phyloP scores from a whole-genome alignment of 1,140 invertebrate species.

The Lucilia sericata region DNA sequence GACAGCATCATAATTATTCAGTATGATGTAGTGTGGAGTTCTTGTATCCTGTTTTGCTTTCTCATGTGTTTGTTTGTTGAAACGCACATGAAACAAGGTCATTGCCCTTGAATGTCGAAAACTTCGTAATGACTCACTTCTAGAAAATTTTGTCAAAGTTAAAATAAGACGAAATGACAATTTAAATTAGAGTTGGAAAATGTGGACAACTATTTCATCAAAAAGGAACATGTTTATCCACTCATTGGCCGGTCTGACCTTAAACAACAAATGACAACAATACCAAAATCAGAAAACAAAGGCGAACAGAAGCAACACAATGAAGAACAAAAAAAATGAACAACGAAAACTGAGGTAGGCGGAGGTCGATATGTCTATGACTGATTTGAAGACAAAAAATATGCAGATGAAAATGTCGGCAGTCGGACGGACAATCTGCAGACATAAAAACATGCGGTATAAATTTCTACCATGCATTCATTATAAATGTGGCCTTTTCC shows the following conservation, averaged over 20 bases:
- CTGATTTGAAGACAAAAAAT: not conserved
- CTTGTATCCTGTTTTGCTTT: not conserved
- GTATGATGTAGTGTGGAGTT: not conserved
- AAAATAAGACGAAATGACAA: not conserved
- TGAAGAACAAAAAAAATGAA: not conserved
- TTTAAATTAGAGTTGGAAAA: not conserved
- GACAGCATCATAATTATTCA: not conserved
- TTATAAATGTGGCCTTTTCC: not conserved
- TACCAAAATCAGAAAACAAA: not conserved
- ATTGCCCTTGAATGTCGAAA: not conserved
- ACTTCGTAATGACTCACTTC: not conserved
- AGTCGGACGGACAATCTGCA: not conserved
- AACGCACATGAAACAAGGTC: not conserved
- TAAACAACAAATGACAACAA: not conserved
- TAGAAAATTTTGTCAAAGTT: not conserved
- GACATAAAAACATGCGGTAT: not conserved
- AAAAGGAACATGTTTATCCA: not conserved
- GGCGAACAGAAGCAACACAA: not conserved
- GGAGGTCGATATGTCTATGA: slow-evolving; percentile 8
- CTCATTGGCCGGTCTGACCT: not conserved
- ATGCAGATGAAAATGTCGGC: not conserved
- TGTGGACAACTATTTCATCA: not conserved
- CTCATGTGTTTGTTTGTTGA: not conserved
- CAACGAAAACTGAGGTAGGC: not conserved
- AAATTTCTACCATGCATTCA: not conserved